phyloP scores from a whole-genome alignment of 2,888 invertebrate species.

The Cyaniris semiargus region DNA sequence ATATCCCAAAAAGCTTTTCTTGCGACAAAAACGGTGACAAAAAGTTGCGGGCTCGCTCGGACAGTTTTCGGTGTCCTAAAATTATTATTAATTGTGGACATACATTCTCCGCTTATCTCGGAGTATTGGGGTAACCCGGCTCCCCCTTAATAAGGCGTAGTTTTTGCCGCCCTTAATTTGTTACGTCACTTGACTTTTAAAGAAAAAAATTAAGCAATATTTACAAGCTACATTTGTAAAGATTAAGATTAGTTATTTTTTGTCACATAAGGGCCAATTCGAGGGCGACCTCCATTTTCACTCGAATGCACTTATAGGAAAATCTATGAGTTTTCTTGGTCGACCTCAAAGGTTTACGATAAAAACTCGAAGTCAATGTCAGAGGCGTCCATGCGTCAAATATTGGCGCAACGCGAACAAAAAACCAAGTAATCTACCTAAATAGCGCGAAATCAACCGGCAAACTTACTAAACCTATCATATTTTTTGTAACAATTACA shows the following conservation, averaged over 20 bases:
- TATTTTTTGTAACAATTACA: slow-evolving; percentile 50
- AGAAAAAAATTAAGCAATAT: slow-evolving; percentile 31
- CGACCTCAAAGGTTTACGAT: slow-evolving; percentile 56
- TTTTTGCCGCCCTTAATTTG: slow-evolving; percentile 55
- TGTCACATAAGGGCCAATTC: neutral
- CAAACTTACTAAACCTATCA: slow-evolving; percentile 61
- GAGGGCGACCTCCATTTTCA: slow-evolving; percentile 38
- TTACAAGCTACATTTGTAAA: slow-evolving; percentile 31
- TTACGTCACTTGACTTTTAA: slow-evolving; percentile 26
- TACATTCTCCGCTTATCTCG: slow-evolving; percentile 73
- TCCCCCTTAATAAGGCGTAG: slow-evolving; percentile 67
- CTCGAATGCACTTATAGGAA: slow-evolving; percentile 44
- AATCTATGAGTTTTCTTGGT: slow-evolving; percentile 51
- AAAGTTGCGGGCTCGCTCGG: slow-evolving; percentile 48
- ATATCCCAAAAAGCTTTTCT: slow-evolving; percentile 63
- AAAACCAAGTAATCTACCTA: slow-evolving; percentile 75
- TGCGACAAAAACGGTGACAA: slow-evolving; percentile 45
- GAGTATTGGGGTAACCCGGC: slow-evolving; percentile 58
- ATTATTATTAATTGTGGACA: slow-evolving; percentile 75
- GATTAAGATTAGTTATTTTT: slow-evolving; percentile 1
- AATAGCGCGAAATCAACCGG: slow-evolving; percentile 75
- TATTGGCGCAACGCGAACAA: slow-evolving; percentile 69
- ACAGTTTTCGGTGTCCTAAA: slow-evolving; percentile 65
- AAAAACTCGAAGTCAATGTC: slow-evolving; percentile 71
- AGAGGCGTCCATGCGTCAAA: slow-evolving; percentile 70